Percentiles rank a stretch among this genome's conserved stretches.
Evolutionary conservation across 2,113 vertebrate species (phyloP).

Genomic region (Andinoacara biseriatus): DNA sequence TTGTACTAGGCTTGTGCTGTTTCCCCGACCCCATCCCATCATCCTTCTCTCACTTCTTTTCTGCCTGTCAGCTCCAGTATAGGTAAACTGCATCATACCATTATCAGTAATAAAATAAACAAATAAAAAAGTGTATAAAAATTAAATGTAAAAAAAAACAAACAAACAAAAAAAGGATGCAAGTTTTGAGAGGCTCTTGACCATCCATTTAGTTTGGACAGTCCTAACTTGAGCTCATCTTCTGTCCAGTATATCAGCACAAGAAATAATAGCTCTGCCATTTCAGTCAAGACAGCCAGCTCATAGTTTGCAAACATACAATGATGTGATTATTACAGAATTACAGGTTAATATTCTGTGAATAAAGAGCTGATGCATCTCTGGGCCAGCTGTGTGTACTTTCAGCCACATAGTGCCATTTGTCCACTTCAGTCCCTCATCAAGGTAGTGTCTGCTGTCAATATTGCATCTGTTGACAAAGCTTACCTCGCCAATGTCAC

Average conservation of each 20-base stretch:
- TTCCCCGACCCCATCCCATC: too few relatives aligned
- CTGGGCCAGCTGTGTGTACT: neutral
- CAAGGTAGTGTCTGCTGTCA: neutral
- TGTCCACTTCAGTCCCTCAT: neutral
- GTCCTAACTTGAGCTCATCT: neutral
- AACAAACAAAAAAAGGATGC: too few relatives aligned
- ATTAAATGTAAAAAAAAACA: neutral
- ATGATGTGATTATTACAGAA: neutral
- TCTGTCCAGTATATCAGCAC: neutral
- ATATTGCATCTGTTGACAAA: neutral
- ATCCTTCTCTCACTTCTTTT: too few relatives aligned
- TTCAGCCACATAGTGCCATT: neutral
- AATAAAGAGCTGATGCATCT: neutral
- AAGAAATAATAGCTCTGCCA: neutral
- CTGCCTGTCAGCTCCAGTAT: too few relatives aligned
- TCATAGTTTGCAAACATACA: neutral
- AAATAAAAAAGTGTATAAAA: too few relatives aligned
- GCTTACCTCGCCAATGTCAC: constrained; percentile 90
- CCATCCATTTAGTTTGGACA: rapidly evolving
- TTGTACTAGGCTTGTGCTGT: neutral
- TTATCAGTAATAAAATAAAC: too few relatives aligned
- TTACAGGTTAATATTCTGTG: neutral
- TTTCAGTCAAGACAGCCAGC: neutral
- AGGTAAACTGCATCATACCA: too few relatives aligned
- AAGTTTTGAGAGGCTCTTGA: rapidly evolving